A percentile compares a stretch with the other conserved stretches of the same genome.
Evolutionary conservation across 1,140 invertebrate genomes (phyloP).

Genomic region (Brachionus sp.): DNA sequence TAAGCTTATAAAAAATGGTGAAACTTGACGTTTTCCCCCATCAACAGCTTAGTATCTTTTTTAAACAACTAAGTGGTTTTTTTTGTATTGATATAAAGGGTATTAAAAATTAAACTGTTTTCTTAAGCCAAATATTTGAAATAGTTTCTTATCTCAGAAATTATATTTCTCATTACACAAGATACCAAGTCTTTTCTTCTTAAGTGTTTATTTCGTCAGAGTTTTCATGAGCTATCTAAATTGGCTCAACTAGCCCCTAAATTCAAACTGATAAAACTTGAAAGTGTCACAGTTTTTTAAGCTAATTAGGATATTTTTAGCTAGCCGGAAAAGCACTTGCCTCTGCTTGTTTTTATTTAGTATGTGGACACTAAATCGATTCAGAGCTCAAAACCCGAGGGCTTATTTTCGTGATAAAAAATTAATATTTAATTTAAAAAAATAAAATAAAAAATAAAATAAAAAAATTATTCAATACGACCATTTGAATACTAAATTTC

Average conservation of each 20-base stretch:
- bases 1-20: neutral
- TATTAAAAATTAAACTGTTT: neutral
- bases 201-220: neutral
- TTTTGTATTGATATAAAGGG: neutral
- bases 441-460: neutral
- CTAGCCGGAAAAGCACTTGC: neutral
- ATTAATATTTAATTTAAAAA: neutral
- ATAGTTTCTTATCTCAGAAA: conserved; percentile 11
- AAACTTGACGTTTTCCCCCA: neutral
- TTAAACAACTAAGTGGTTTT: neutral
- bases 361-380: neutral
- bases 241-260: neutral
- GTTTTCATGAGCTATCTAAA: conserved; percentile 16
- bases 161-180: conserved; percentile 6
- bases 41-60: conserved; percentile 7
- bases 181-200: neutral
- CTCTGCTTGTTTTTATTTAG: neutral
- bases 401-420: neutral
- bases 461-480: neutral
- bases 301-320: neutral
- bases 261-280: conserved; percentile 9
- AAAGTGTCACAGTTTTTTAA: neutral
- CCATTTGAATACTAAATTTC: neutral
- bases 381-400: neutral
- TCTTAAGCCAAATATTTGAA: conserved; percentile 29